Base-by-base conservation (phyloP, 2,888 invertebrate genomes). In the Magallana nippona region DNA sequence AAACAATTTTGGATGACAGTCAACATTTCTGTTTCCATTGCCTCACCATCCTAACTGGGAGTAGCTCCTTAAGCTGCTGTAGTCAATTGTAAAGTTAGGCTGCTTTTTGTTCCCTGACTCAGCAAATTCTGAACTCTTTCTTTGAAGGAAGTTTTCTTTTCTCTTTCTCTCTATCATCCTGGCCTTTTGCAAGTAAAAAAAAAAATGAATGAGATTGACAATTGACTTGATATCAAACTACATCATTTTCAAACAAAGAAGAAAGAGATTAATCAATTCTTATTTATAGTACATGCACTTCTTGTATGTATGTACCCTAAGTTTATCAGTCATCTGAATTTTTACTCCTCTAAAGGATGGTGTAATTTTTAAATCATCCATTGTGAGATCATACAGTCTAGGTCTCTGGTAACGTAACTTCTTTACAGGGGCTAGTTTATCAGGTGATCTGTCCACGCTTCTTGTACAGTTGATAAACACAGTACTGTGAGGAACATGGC, bases 391-490 rank as follows among this genome's bases (percentile, higher is more conserved):
- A 55, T 71, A 77, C 27, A 87, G 55, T 11, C 78, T 79, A 10
- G 88, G 87, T 55, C 81, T 80, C 11, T 11, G 80, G 60, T 83
- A 89, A 85, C 81, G 71, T 87, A 11, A 78, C 84, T 44, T 86
- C 84, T 15, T 79, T 27, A 22, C 80, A 58, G 55, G 85, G 55
- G 3, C 84, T 84, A 78, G 55, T 44, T 13, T 81, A 10, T 17
- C 19, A 81, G 17, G 55, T 15, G 22, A 55, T 32, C n/a, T 82
- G 63, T 13, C 60, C 19, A 27, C 10, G 55, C 82, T 84, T 32
- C 82, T 82, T 63, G 89, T 87, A 84, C 93, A 93, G 19, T 88
- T 86, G 63, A 93, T 88, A 84, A 90, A 93, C 79, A 93, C 84
- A 0, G 93, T 91, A 84, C 90, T 93, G 78, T 91, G 86, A 11